These are phyloP conservation scores for Larimichthys polyactis DNA, from an alignment of 2,113 vertebrate species.

Conservation along the genomic window DNA sequence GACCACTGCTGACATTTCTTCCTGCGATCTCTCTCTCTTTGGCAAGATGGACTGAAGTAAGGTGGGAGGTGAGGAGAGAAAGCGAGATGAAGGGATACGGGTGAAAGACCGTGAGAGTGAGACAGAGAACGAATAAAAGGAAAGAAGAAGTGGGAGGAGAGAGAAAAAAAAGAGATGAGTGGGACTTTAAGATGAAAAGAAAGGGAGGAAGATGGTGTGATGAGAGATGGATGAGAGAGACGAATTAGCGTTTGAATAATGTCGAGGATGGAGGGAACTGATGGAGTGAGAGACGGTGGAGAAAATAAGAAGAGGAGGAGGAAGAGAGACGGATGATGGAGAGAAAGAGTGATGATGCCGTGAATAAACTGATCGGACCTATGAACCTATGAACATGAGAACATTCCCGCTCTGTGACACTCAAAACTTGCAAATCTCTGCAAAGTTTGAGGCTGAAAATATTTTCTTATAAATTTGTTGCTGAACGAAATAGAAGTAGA, in stretches of 20 bases:
- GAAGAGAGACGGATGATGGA: background rate
- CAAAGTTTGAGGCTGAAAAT: background rate
- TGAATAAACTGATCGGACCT: too few relatives aligned
- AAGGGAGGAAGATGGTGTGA: background rate
- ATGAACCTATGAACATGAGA: background rate
- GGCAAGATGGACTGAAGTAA: background rate
- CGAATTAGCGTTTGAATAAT: background rate
- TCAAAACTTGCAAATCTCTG: conserved; percentile 9
- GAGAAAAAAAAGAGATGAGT: background rate
- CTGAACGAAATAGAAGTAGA: conserved; percentile 13
- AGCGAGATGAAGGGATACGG: background rate
- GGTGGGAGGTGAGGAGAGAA: background rate
- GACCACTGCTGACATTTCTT: too few relatives aligned
- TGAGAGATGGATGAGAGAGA: background rate
- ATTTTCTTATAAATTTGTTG: conserved; percentile 22
- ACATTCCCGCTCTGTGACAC: background rate
- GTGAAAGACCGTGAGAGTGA: background rate
- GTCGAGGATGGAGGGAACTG: background rate
- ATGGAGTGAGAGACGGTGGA: background rate
- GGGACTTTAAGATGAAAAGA: conserved; percentile 1
- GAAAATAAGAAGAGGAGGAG: background rate
- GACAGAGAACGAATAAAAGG: background rate
- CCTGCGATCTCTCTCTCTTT: too few relatives aligned
- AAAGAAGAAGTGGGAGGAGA: background rate
- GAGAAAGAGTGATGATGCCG: background rate